These are phyloP conservation scores for Drosophila robusta DNA, from an alignment of 2,888 invertebrate species.

Conservation along the genomic window DNA sequence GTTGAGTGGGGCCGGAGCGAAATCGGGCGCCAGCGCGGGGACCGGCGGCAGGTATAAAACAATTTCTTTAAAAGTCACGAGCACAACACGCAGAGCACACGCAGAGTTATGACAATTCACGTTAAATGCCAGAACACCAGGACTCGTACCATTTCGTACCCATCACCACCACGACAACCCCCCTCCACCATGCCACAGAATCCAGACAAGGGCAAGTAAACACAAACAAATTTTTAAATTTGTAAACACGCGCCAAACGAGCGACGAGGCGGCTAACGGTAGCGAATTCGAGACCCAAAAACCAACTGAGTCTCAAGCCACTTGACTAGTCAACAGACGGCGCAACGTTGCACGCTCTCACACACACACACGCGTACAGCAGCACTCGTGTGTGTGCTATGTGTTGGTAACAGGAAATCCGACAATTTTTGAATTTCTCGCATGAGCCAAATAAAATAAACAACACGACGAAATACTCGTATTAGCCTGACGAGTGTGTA, in stretches of 20 bases:
- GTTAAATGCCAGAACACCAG: constrained; percentile 43
- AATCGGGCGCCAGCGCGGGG: not conserved
- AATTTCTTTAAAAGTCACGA: constrained; percentile 75
- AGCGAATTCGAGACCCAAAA: constrained; percentile 51
- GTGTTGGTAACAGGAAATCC: constrained; percentile 69
- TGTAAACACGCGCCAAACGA: constrained; percentile 72
- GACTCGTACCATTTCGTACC: not conserved
- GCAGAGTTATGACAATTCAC: constrained; percentile 64
- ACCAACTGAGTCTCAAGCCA: constrained; percentile 50
- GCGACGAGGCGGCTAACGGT: constrained; percentile 45
- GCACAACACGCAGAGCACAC: constrained; percentile 47
- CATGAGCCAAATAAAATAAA: constrained; percentile 63
- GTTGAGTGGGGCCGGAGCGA: not conserved
- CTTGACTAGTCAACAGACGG: constrained; percentile 55
- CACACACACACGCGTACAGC: constrained; percentile 2
- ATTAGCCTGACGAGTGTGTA: not conserved
- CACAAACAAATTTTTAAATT: constrained; percentile 80
- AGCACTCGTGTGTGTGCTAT: constrained; percentile 8
- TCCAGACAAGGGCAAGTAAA: constrained; percentile 55
- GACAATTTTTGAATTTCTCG: constrained; percentile 71
- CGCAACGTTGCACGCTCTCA: constrained; percentile 20
- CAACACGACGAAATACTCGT: constrained; percentile 16
- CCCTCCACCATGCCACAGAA: not conserved
- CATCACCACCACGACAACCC: not conserved
- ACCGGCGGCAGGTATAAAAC: constrained; percentile 46